A percentile compares a stretch with the other conserved stretches of the same genome.
Evolutionary conservation across 1,140 invertebrate species (phyloP).

Genomic region (Chironomus striatipennis): DNA sequence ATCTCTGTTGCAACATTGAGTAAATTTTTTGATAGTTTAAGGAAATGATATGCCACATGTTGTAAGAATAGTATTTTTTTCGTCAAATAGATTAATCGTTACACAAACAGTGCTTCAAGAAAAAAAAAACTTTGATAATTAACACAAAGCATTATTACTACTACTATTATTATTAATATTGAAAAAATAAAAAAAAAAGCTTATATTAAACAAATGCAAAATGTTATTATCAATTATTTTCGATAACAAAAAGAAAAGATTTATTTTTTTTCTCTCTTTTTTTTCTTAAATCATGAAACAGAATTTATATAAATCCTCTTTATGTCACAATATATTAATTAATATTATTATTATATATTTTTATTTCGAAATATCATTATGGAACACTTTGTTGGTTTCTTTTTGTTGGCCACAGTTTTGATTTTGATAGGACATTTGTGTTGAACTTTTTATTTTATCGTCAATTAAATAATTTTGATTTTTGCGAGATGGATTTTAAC

Average conservation of each 20-base stretch:
- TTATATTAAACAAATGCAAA: not conserved
- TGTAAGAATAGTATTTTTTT: conserved; percentile 1
- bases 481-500: too few species aligned
- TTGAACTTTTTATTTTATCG: too few species aligned
- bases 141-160: not conserved
- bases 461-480: too few species aligned
- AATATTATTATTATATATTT: too few species aligned
- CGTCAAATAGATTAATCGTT: not conserved
- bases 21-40: not conserved
- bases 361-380: conserved; percentile 1
- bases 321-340: too few species aligned
- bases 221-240: not conserved
- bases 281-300: not conserved
- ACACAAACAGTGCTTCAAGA: not conserved
- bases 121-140: not conserved
- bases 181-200: not conserved
- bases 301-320: too few species aligned
- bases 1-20: too few species aligned
- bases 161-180: too few species aligned
- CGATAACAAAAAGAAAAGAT: not conserved
- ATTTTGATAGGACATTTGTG: too few species aligned
- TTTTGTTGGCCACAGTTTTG: not conserved
- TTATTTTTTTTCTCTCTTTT: not conserved
- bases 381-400: not conserved
- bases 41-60: not conserved